These are phyloP conservation scores for Melikaiella ostensackeni DNA, from an alignment of 2,888 invertebrate species.

Conservation along the genomic window DNA sequence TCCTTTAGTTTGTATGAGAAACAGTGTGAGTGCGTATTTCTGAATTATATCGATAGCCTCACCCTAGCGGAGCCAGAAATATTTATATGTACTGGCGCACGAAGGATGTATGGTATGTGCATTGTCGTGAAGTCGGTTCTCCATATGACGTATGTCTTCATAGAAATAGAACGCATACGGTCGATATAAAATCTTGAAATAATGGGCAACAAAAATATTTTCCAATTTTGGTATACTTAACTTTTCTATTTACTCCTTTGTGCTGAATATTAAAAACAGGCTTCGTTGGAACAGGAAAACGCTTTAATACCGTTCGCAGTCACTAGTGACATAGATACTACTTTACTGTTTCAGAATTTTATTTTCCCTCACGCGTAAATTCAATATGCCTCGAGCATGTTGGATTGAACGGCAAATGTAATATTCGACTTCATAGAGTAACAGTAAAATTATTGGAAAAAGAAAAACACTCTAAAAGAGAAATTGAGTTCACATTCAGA, in stretches of 20 bases:
- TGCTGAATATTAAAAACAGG: neutral
- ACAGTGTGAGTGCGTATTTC: neutral
- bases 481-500: neutral
- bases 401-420: neutral
- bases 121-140: neutral
- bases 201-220: neutral
- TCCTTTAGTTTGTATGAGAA: neutral
- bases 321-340: neutral
- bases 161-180: neutral
- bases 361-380: neutral
- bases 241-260: neutral
- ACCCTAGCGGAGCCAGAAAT: neutral
- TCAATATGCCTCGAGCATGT: neutral
- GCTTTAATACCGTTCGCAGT: neutral
- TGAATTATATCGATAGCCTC: neutral
- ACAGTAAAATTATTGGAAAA: neutral
- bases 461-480: neutral
- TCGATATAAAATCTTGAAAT: neutral
- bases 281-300: neutral
- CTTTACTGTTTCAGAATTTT: neutral
- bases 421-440: neutral
- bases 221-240: no score
- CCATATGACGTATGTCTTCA: neutral
- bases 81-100: neutral
- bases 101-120: neutral